Percentiles rank a stretch among this genome's conserved stretches.
Conservation (phyloP, 2,888 invertebrate species). For the Rhagonycha lutea region DNA sequence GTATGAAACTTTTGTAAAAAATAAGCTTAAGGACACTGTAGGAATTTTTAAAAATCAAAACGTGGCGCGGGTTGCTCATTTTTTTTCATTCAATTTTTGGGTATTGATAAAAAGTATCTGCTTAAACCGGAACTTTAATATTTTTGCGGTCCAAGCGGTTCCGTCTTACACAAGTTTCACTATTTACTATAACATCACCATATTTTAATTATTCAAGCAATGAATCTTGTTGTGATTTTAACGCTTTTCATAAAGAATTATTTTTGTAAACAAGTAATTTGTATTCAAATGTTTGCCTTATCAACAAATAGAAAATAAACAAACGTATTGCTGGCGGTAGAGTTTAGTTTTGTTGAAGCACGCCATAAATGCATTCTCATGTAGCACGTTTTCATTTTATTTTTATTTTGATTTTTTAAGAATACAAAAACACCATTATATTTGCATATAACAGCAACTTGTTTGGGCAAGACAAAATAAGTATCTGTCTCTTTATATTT, state of each 20-base stretch:
- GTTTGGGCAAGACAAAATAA: conserved; percentile 50
- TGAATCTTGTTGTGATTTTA: not conserved
- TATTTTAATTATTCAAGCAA: not conserved
- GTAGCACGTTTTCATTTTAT: conserved; percentile 21
- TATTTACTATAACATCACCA: no score
- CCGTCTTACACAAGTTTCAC: no score
- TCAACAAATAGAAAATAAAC: not conserved
- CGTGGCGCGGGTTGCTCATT: no score
- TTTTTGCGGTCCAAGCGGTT: no score
- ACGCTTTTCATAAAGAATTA: not conserved
- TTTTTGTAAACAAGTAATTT: not conserved
- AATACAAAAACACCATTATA: conserved; percentile 38
- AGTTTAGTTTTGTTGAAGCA: conserved; percentile 3
- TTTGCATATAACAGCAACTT: conserved; percentile 48
- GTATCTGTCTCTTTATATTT: conserved; percentile 45
- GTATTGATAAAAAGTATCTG: no score
- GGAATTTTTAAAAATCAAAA: no score
- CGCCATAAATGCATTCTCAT: conserved; percentile 27
- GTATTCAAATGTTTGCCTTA: not conserved
- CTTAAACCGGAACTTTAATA: no score
- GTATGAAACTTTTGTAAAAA: no score
- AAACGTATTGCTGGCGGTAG: not conserved
- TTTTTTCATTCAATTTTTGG: no score
- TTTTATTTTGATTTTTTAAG: conserved; percentile 25
- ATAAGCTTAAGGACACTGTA: no score